A percentile compares a stretch with the other conserved stretches of the same genome.
These are phyloP conservation scores for Drosophila tristis DNA, from an alignment of 1,140 invertebrate genomes.

Conservation along the genomic window DNA sequence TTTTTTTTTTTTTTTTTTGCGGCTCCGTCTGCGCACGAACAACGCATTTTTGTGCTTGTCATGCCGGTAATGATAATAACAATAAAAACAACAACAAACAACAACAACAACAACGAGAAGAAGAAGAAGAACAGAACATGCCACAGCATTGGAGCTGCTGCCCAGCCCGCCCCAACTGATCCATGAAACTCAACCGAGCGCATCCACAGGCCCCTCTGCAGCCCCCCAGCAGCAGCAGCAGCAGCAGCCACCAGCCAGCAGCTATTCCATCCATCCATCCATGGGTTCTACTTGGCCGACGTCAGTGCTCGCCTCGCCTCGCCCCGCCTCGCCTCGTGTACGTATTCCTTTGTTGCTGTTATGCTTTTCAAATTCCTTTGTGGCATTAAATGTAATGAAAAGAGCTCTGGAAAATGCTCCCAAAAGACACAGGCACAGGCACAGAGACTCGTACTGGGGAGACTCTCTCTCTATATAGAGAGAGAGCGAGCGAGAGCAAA, in stretches of 20 bases:
- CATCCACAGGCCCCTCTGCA: slow-evolving; percentile 42
- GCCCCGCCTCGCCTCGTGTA: no score
- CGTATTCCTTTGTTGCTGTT: slow-evolving; percentile 67
- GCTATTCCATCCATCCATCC: slow-evolving; percentile 14
- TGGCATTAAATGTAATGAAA: slow-evolving; percentile 82
- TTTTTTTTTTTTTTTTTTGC: slow-evolving; percentile 42
- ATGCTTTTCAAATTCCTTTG: slow-evolving; percentile 81
- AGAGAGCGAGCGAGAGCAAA: slow-evolving; percentile 1
- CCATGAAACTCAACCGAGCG: slow-evolving; percentile 82
- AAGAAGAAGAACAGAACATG: slow-evolving; percentile 54
- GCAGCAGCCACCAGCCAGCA: slow-evolving; percentile 11
- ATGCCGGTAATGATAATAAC: slow-evolving; percentile 80
- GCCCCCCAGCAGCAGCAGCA: slow-evolving; percentile 17
- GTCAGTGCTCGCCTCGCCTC: slow-evolving; percentile 35
- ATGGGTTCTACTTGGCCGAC: slow-evolving; percentile 53
- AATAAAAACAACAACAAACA: slow-evolving; percentile 34
- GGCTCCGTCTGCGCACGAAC: slow-evolving; percentile 64
- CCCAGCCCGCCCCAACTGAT: slow-evolving; percentile 74
- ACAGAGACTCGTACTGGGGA: not conserved
- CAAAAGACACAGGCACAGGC: slow-evolving; percentile 36
- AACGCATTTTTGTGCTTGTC: slow-evolving; percentile 83
- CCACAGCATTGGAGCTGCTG: slow-evolving; percentile 67
- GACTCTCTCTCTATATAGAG: slow-evolving; percentile 12
- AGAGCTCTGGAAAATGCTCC: slow-evolving; percentile 70
- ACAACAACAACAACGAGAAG: slow-evolving; percentile 46